Percentiles rank a stretch among this genome's conserved stretches.
Evolutionary conservation across 92 coral and sea anemone genomes (phyloP).

Genomic region (Paramuricea clavata): DNA sequence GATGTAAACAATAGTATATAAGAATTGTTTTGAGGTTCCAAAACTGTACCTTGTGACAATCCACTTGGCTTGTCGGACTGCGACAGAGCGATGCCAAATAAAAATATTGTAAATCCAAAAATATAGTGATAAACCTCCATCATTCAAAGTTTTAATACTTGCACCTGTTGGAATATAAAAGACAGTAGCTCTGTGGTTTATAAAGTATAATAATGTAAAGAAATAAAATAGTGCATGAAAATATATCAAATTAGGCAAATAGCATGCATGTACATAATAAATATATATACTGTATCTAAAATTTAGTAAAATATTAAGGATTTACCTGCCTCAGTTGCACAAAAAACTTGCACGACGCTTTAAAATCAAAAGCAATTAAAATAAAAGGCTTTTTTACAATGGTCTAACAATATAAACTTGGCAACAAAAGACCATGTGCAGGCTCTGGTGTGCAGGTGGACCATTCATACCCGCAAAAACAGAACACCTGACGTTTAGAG

Average conservation of each 20-base stretch:
- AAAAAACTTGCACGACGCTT: not conserved
- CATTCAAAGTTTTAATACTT: not conserved
- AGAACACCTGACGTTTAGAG: not conserved
- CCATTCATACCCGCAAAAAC: not conserved
- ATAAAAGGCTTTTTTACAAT: no score
- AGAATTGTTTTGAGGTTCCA: not conserved
- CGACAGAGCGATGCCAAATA: not conserved
- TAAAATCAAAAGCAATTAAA: not conserved
- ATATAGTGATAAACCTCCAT: slow-evolving; percentile 11
- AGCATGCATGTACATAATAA: no score
- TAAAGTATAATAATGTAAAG: no score
- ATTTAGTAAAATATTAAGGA: no score
- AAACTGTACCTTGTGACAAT: slow-evolving; percentile 17
- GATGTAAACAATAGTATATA: no score
- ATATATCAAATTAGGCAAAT: no score
- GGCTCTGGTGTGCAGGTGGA: not conserved
- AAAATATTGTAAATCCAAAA: not conserved
- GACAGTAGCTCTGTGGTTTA: not conserved
- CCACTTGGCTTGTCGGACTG: slow-evolving; percentile 20
- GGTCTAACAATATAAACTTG: no score
- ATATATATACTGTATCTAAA: no score
- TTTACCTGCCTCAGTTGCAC: not conserved
- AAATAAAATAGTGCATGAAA: no score
- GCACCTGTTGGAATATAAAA: not conserved
- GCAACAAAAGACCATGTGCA: no score